Base-by-base conservation (phyloP, 2,888 invertebrate species). In the Trichogramma dendrolimi region DNA sequence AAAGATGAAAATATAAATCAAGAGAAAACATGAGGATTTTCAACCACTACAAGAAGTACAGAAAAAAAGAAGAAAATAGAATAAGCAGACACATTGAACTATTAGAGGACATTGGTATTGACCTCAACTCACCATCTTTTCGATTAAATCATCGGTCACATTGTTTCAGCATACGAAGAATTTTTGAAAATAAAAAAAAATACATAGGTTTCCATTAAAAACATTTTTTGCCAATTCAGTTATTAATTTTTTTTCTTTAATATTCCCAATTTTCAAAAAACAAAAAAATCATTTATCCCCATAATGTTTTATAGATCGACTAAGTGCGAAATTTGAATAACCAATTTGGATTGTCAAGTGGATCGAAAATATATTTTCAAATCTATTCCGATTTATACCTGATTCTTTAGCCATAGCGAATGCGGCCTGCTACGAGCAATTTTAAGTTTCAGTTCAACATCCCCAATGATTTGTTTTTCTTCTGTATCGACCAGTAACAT, bases 401-500 rank as follows among this genome's bases (percentile, higher is more conserved):
- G 89, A 80, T 94, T 90, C 75, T 86, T 85, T 40, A 99, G 85
- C 96, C 97, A 98, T 64, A 88, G 83, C 4, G 90, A 89, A 76
- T 96, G 94, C 4, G 97, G 96, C 59, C 98, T 85, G 67, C 91
- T 90, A 70, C 85, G 84, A 4, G 97, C 91, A 68, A 99, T 96
- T 53, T 90, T 79, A 71, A 88, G 77, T 81, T 99, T 99, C 58
- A 99, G 83, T 73, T 95, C 94, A 59, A 97, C 90, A 76, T 99
- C 98, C 73, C 92, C 90, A 69, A 96, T 96, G 68, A 99, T 90
- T 67, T 85, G 86, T 79, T 93, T 89, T 73, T 93, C 91, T 71
- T 88, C 83, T 0, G 98, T 98, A 80, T 99, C 99, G 56, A 99
- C 97, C 70, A 99, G 82, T 77, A 99, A 83, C 98, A 99, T 99